Base-by-base conservation (phyloP, 2,113 vertebrate genomes). In the Capreolus pygargus region DNA sequence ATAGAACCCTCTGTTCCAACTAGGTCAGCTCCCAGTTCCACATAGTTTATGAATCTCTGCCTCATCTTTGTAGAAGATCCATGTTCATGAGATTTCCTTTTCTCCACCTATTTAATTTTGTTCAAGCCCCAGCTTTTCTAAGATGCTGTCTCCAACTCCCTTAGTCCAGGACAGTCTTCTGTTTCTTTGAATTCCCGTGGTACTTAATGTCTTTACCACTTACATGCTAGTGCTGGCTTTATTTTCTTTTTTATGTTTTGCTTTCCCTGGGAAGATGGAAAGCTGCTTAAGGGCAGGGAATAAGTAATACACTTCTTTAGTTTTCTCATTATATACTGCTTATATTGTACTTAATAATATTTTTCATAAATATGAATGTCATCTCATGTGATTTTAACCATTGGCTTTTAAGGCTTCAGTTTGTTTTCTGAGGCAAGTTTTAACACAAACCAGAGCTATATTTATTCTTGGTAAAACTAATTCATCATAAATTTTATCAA, bases 231-330 rank as follows among this genome's bases (percentile, higher is more conserved):
- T 92, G 30, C 55, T 97, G 79, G 57, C 57, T 95, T 96, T 97
- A 79, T 96, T 96, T 98, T 93, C 57, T n/a, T 94, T 94, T 96
- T 90, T 39, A 39, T 88, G 30, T 74, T 96, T 97, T 96, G 9
- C 60, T 96, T 45, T 92, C 21, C n/a, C 27, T 81, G 64, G 87
- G 83, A 93, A 95, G 94, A 93, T 45, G 82, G 61, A 55, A 28
- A 86, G 8, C 50, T 36, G 39, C 60, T 88, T 93, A 93, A 81
- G 76, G 82, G 25, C 39, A 91, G 47, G 28, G 12, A 88, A 81
- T 89, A 88, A 76, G 19, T 67, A 55, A 87, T 70, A 30, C 79
- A 54, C 52, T 96, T 95, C 55, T 86, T 88, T 74, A 57, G 5
- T 61, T 55, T 91, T 93, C 39, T 93, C 43, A 7, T 95, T 95